Conservation (phyloP, 2,113 vertebrate species). For the Podilymbus podiceps region DNA sequence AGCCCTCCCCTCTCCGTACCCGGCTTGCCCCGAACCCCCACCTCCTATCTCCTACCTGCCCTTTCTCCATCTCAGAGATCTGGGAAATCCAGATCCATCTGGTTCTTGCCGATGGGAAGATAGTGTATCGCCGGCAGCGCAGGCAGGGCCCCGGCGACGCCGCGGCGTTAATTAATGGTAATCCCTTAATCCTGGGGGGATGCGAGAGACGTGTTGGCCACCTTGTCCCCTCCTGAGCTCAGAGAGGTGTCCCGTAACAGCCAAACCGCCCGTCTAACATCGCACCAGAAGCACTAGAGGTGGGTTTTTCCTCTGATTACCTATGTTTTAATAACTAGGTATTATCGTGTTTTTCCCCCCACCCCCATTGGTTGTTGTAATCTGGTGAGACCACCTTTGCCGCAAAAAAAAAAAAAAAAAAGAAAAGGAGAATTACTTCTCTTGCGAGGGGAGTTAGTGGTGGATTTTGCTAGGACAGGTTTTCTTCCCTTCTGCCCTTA, state of each 20-base stretch:
- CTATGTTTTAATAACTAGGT: neutral
- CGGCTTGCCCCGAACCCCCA: rapidly evolving
- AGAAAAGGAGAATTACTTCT: neutral
- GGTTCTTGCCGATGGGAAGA: constrained; percentile 50
- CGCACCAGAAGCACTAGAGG: neutral
- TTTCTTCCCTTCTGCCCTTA: neutral
- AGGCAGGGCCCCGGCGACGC: constrained; percentile 80
- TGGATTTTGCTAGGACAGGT: neutral
- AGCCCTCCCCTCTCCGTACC: neutral
- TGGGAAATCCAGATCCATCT: neutral
- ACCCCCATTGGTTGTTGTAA: rapidly evolving
- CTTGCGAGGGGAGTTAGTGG: neutral
- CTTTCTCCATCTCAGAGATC: neutral
- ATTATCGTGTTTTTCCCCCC: rapidly evolving
- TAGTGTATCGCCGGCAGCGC: constrained; percentile 84
- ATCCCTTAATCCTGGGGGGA: constrained; percentile 87
- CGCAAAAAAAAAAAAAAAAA: neutral
- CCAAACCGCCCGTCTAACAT: neutral
- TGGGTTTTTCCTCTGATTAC: neutral
- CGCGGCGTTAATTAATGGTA: constrained; percentile 87
- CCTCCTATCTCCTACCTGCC: neutral
- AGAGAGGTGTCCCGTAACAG: neutral
- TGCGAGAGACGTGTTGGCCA: constrained; percentile 60
- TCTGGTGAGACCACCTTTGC: neutral
- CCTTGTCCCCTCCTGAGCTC: neutral